Conservation (phyloP, 2,113 vertebrate species). For the Procavia capensis region DNA sequence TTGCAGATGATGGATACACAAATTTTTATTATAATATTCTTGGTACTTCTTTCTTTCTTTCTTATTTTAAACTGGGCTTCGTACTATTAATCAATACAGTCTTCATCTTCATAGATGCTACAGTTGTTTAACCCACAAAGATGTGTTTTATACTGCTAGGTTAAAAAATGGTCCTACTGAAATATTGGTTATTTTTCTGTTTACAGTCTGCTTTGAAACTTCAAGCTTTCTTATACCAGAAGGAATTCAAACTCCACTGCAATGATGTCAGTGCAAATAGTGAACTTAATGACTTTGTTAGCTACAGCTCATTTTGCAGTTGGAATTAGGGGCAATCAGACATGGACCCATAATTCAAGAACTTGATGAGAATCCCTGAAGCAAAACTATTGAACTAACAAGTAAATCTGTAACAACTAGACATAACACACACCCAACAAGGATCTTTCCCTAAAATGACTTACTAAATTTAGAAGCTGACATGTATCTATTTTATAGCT, state of each 20-base stretch:
- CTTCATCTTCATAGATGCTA: conserved; percentile 53
- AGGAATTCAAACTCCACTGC: conserved; percentile 50
- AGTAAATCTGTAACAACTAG: conserved; percentile 58
- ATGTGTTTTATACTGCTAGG: conserved; percentile 27
- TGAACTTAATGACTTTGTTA: conserved; percentile 53
- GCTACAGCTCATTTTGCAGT: conserved; percentile 72
- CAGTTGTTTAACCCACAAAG: conserved; percentile 30
- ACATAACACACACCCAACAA: conserved; percentile 52
- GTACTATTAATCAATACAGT: conserved; percentile 58
- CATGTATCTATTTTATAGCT: conserved; percentile 23
- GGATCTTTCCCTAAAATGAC: conserved; percentile 17
- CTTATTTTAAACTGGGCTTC: neutral
- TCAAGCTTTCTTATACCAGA: conserved; percentile 20
- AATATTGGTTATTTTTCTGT: conserved; percentile 24
- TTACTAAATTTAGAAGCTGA: conserved; percentile 63
- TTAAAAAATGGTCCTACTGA: conserved; percentile 39
- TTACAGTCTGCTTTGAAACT: conserved; percentile 55
- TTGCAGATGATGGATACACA: neutral
- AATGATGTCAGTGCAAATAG: conserved; percentile 53
- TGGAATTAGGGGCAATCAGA: conserved; percentile 72
- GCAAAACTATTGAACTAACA: conserved; percentile 70
- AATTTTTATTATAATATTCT: neutral
- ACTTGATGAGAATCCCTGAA: conserved; percentile 73
- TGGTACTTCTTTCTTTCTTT: neutral
- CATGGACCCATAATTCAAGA: conserved; percentile 58